Base-by-base conservation (phyloP, 2,797 vertebrate genomes). In the Zenarchopterus dispar region DNA sequence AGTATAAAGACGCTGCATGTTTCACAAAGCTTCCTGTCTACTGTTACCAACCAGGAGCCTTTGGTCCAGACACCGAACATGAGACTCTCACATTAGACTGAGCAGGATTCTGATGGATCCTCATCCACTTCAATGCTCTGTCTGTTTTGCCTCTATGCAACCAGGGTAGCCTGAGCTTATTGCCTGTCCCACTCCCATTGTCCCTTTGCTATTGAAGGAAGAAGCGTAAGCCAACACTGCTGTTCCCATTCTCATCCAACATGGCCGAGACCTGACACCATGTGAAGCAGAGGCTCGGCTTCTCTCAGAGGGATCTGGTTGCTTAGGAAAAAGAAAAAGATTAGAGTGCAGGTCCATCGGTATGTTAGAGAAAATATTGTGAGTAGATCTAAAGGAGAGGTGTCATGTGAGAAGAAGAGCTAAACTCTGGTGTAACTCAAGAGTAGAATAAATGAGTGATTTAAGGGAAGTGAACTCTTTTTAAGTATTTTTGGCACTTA, bases 271-370 rank as follows among this genome's bases (percentile, higher is more conserved):
- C 62, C 69, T 45, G 77, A 91, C 91, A 89, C 77, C 73, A 87
- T 92, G 89, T 91, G 91, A 91, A 92, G 84, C 77, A 28, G 23
- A 26, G 71, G 72, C 81, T 86, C 74, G 66, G 80, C 87, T 89
- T 76, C 88, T 92, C 88, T 90, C 90, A 92, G 77, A 86, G 5
- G 44, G 88, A 89, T 91, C 84, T 22, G 69, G 82, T 92, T 87
- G 55, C 90, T 52, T 67, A 49, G 68, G 67, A 21, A 16, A 45
- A 59, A 67, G 53, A 47, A 62, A 21, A 39, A 47, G 23, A 42
- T 50, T 19, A 10, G 57, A 52, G 54, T 68, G 75, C 57, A 6
- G 54, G 53, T 84, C 63, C 39, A 55, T 47, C 50, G 66, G 56
- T 39, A 65, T 71, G 46, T 54, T 64, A 43, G 61, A 67, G 75